These are phyloP conservation scores for Lepidothrix coronata DNA, from an alignment of 2,113 vertebrate genomes.

Conservation along the genomic window DNA sequence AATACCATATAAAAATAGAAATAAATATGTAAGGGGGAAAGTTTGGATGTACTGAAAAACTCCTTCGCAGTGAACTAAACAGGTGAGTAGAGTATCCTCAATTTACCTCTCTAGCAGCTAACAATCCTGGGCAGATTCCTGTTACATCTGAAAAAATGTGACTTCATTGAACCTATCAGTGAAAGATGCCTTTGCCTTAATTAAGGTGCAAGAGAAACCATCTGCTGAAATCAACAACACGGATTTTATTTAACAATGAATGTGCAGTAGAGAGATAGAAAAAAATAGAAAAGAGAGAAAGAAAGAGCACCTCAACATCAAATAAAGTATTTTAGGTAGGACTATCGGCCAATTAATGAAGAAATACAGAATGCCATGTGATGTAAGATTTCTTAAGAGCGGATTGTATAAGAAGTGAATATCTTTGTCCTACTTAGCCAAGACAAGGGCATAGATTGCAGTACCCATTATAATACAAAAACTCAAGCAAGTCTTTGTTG, in stretches of 20 bases:
- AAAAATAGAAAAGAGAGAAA: background rate
- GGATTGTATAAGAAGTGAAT: background rate
- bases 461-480: background rate
- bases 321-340: background rate
- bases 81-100: background rate
- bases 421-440: background rate
- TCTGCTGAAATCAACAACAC: background rate
- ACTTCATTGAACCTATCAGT: background rate
- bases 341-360: background rate
- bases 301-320: background rate
- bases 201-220: background rate
- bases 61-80: background rate
- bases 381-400: background rate
- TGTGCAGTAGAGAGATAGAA: background rate
- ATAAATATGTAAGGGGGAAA: background rate
- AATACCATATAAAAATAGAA: background rate
- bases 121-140: background rate
- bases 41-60: background rate
- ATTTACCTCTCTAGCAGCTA: background rate
- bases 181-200: background rate
- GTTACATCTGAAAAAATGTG: background rate
- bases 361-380: background rate
- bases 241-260: background rate
- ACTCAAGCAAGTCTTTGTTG: background rate
- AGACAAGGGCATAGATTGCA: conserved; percentile 16